Conservation (phyloP, 2,113 vertebrate genomes). For the Lophura nycthemera region DNA sequence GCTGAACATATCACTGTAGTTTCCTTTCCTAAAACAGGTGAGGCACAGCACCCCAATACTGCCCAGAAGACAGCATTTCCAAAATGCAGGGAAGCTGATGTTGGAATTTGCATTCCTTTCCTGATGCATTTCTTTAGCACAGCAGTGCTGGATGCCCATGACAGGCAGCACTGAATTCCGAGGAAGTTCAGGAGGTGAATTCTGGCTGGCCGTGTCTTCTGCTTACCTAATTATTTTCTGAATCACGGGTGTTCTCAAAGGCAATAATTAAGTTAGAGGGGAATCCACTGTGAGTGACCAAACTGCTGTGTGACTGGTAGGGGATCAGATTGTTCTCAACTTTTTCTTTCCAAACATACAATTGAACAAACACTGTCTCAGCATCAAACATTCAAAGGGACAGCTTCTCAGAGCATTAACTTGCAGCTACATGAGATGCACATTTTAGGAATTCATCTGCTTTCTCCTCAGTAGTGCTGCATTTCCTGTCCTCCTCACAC, state of each 20-base stretch:
- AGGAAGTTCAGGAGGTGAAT: constrained; percentile 52
- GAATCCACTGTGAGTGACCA: not conserved
- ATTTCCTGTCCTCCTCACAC: not conserved
- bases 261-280: not conserved
- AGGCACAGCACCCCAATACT: not conserved
- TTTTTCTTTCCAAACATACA: not conserved
- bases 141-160: not conserved
- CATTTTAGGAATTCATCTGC: not conserved
- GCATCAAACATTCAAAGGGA: not conserved
- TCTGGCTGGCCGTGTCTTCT: not conserved
- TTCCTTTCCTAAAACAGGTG: not conserved
- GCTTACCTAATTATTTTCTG: constrained; percentile 42
- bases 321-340: not conserved
- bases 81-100: not conserved
- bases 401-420: not conserved
- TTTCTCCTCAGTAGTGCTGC: not conserved
- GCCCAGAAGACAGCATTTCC: not conserved
- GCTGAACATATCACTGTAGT: not conserved
- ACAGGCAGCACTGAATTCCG: constrained; percentile 8
- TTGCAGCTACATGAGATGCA: accelerated
- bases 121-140: not conserved
- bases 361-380: not conserved
- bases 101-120: constrained; percentile 4
- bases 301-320: not conserved
- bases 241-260: constrained; percentile 34